These are phyloP conservation scores for Otolemur crassicaudatus DNA, from an alignment of 2,797 vertebrate genomes.

Conservation along the genomic window DNA sequence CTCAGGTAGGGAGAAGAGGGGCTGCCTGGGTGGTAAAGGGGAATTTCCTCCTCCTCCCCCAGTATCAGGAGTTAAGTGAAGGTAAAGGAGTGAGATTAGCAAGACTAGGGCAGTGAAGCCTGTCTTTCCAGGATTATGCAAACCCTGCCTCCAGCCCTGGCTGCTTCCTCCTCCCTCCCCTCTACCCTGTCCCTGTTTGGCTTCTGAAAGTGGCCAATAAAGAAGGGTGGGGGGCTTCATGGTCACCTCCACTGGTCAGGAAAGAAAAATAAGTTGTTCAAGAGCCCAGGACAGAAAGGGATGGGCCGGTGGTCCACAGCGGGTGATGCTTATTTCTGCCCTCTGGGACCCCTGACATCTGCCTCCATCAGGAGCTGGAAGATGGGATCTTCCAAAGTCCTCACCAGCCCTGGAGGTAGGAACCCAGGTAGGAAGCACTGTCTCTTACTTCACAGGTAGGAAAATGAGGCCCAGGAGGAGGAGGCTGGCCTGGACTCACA, in stretches of 20 bases:
- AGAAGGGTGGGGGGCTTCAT: background rate
- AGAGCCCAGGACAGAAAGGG: background rate
- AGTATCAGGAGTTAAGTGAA: conserved; percentile 14
- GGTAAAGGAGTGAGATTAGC: background rate
- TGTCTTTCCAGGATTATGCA: conserved; percentile 23
- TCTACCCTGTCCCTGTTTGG: background rate
- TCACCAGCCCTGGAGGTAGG: background rate
- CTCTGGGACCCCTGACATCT: background rate
- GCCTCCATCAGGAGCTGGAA: background rate
- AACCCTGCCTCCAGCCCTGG: background rate
- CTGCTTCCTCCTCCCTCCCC: background rate
- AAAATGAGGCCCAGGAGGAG: background rate
- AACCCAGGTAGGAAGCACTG: too few species aligned
- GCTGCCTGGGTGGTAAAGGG: background rate
- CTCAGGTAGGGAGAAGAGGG: background rate
- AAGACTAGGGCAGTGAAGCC: background rate
- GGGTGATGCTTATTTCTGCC: background rate
- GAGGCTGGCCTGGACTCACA: background rate
- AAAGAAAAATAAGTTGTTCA: background rate
- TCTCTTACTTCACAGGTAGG: background rate
- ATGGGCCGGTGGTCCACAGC: background rate
- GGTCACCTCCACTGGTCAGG: background rate
- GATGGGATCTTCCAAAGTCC: background rate
- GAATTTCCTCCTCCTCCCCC: background rate
- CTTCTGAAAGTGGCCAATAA: background rate